A percentile compares a stretch with the other conserved stretches of the same genome.
Evolutionary conservation across 30 jellyfish, hydroid and myxozoan genomes (phyloP).

Genomic region (Turritopsis rubra): DNA sequence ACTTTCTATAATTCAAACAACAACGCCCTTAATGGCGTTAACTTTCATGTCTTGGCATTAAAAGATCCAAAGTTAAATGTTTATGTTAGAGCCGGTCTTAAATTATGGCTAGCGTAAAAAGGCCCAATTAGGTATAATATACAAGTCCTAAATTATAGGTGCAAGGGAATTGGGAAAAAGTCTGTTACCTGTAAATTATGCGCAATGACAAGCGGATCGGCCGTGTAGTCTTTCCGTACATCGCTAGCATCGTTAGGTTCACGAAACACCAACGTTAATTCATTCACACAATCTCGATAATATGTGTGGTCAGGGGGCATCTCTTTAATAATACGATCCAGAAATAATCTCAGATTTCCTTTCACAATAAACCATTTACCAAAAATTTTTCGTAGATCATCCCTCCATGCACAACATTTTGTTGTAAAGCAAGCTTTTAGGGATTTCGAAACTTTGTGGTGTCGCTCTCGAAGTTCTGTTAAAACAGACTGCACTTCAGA

Average conservation of each 20-base stretch:
- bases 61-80: too few species aligned
- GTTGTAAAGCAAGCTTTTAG: constrained; percentile 79
- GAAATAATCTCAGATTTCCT: constrained; percentile 31
- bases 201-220: constrained; percentile 52
- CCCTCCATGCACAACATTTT: constrained; percentile 84
- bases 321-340: constrained; percentile 26
- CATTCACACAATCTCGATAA: constrained; percentile 58
- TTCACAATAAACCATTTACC: constrained; percentile 79
- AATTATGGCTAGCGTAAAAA: too few species aligned
- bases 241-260: constrained; percentile 73
- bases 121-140: too few species aligned
- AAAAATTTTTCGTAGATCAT: constrained; percentile 40
- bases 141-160: too few species aligned
- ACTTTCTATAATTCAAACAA: too few species aligned
- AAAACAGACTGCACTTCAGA: constrained; percentile 59
- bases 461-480: constrained; percentile 60
- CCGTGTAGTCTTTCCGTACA: constrained; percentile 54
- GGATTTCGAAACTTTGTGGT: constrained; percentile 57
- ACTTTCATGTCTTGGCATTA: too few species aligned
- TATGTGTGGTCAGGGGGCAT: constrained; percentile 61
- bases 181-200: constrained; percentile 39
- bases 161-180: not conserved
- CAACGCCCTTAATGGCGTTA: too few species aligned
- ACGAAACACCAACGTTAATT: constrained; percentile 65
- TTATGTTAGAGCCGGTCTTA: too few species aligned